Conservation (phyloP, 2,113 vertebrate genomes). For the Aptenodytes patagonicus region DNA sequence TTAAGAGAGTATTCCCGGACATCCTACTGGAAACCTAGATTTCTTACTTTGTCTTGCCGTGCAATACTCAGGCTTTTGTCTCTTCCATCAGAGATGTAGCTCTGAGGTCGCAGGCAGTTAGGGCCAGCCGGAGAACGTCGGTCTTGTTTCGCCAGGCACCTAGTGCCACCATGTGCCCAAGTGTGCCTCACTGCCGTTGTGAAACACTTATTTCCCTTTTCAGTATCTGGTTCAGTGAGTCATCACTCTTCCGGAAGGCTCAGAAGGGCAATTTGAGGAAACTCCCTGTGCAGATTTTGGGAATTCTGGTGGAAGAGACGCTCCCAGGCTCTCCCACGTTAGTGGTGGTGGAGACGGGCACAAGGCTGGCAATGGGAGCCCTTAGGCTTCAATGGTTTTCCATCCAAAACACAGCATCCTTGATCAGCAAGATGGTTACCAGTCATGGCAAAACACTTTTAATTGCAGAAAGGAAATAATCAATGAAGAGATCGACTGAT, state of each 20-base stretch:
- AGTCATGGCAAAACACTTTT: background rate
- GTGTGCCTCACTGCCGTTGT: accelerated
- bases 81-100: background rate
- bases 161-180: background rate
- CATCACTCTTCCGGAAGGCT: background rate
- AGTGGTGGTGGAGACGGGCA: background rate
- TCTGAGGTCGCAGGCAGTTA: background rate
- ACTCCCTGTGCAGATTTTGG: background rate
- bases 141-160: background rate
- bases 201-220: background rate
- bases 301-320: background rate
- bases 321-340: background rate
- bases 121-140: background rate
- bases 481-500: background rate
- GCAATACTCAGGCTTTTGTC: background rate
- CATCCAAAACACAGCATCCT: background rate
- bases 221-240: background rate
- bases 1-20: constrained; percentile 24
- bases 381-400: background rate
- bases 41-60: background rate
- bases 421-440: background rate
- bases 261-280: background rate
- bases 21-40: background rate
- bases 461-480: background rate
- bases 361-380: background rate